Evolutionary conservation across 2,797 vertebrate species (phyloP), one percentile per base, ranked within the genome.

Genomic region (Hippopotamyrus pictus): DNA sequence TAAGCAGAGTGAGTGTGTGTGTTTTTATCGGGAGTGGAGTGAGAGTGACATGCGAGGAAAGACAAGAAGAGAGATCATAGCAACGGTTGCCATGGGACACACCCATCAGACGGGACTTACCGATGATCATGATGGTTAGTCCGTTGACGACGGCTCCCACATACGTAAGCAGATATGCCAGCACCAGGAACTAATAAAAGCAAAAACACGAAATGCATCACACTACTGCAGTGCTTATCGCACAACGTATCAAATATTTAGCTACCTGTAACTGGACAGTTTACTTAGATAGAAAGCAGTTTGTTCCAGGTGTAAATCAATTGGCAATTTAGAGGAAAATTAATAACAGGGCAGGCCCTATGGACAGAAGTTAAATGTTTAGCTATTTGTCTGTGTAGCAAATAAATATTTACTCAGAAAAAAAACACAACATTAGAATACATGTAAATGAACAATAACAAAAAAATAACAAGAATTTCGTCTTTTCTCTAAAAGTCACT

Each of bases 101-200:
- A 37, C 48, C n/a, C 25, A 19, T 44, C 37, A 25, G 59, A 14
- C 12, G 29, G 22, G 1, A 89, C 95, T 95, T 95, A 97, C 97
- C 94, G 12, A 98, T 96, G 92, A 98, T 97, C 93, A 98, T 93
- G 92, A 98, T 95, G 89, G 97, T 98, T 93, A 98, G 95, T 93
- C 97, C 97, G 90, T 97, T 98, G 94, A 96, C 97, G 91, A 97
- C 93, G 0, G 95, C 94, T 91, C 98, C 98, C 93, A 98, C 95
- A 88, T 95, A 98, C 9, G 97, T 98, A 94, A 98, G 93, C 91
- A 98, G 95, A 94, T 98, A 98, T 93, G 98, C 95, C 92, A 99
- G 94, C 91, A 96, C 92, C 89, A 97, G 95, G 84, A 98, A 95
- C 98, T 99, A 91, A 51, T 51, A 90, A 54, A 86, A 88, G 62